A percentile compares a stretch with the other conserved stretches of the same genome.
Conservation (phyloP, 2,113 vertebrate genomes). For the Lates calcarifer region DNA sequence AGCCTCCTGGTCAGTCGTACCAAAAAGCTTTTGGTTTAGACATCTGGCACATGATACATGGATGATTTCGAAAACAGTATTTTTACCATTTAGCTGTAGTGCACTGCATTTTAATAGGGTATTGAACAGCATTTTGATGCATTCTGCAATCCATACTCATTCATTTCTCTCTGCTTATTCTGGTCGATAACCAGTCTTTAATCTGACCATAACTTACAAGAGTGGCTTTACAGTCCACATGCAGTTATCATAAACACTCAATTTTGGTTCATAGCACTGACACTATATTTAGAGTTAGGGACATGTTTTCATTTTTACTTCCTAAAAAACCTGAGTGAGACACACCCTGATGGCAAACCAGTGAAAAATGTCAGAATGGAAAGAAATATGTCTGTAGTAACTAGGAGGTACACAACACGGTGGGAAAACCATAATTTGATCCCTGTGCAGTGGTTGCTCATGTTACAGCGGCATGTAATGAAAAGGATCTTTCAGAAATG, state of each 20-base stretch:
- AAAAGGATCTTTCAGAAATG: slow-evolving; percentile 31
- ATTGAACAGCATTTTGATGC: slow-evolving; percentile 31
- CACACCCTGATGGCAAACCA: slow-evolving; percentile 67
- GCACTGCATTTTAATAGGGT: slow-evolving; percentile 7
- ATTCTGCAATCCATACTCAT: slow-evolving; percentile 40
- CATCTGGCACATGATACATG: slow-evolving; percentile 10
- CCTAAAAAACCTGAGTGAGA: slow-evolving; percentile 30
- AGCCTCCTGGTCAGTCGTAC: not conserved
- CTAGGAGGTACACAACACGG: slow-evolving; percentile 42
- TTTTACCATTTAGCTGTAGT: slow-evolving; percentile 12
- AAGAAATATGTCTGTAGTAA: slow-evolving; percentile 57
- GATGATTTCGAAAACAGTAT: slow-evolving; percentile 36
- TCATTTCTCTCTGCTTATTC: slow-evolving; percentile 40
- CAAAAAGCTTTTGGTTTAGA: slow-evolving; percentile 2
- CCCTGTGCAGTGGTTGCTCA: slow-evolving; percentile 34
- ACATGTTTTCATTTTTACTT: slow-evolving; percentile 53
- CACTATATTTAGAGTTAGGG: slow-evolving; percentile 54
- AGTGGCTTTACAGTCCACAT: slow-evolving; percentile 55
- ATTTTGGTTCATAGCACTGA: slow-evolving; percentile 69
- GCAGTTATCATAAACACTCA: slow-evolving; percentile 65
- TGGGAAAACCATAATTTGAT: slow-evolving; percentile 63
- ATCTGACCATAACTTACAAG: slow-evolving; percentile 34
- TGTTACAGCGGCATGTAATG: slow-evolving; percentile 35
- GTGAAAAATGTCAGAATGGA: slow-evolving; percentile 41
- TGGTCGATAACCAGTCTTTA: slow-evolving; percentile 56